Conservation (phyloP, 2,888 invertebrate species). For the Drosophila ezoana region DNA sequence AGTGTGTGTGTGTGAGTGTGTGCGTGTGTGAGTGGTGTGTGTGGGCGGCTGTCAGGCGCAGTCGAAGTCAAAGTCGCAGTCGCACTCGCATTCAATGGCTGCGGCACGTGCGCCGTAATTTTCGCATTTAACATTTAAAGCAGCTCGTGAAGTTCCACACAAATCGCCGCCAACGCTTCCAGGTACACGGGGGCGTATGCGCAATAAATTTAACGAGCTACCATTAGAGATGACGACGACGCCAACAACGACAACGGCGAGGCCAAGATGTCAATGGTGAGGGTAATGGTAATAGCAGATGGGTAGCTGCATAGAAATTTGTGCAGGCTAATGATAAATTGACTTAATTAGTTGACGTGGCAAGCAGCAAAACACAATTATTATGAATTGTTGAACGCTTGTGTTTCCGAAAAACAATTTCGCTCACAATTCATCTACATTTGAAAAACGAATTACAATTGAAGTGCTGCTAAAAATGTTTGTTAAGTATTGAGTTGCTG, state of each 20-base stretch:
- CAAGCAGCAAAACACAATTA: slow-evolving; percentile 41
- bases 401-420: slow-evolving; percentile 11
- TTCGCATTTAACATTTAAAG: slow-evolving; percentile 79
- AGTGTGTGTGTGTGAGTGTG: slow-evolving; percentile 2
- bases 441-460: no score
- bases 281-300: background rate
- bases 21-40: slow-evolving; percentile 5
- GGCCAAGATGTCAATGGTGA: slow-evolving; percentile 44
- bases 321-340: slow-evolving; percentile 72
- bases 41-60: slow-evolving; percentile 26
- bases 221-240: slow-evolving; percentile 71
- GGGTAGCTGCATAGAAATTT: slow-evolving; percentile 43
- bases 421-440: background rate
- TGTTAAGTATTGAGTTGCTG: no score
- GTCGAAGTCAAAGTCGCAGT: slow-evolving; percentile 25
- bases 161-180: slow-evolving; percentile 37
- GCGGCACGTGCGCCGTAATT: slow-evolving; percentile 73
- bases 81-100: slow-evolving; percentile 54
- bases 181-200: slow-evolving; percentile 72
- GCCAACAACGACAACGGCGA: slow-evolving; percentile 51
- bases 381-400: slow-evolving; percentile 38
- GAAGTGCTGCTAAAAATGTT: no score
- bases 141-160: slow-evolving; percentile 62
- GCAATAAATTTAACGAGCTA: slow-evolving; percentile 79
- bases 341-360: slow-evolving; percentile 77